Base-by-base conservation (phyloP, 2,113 vertebrate species). In the Platysternon megacephalum region DNA sequence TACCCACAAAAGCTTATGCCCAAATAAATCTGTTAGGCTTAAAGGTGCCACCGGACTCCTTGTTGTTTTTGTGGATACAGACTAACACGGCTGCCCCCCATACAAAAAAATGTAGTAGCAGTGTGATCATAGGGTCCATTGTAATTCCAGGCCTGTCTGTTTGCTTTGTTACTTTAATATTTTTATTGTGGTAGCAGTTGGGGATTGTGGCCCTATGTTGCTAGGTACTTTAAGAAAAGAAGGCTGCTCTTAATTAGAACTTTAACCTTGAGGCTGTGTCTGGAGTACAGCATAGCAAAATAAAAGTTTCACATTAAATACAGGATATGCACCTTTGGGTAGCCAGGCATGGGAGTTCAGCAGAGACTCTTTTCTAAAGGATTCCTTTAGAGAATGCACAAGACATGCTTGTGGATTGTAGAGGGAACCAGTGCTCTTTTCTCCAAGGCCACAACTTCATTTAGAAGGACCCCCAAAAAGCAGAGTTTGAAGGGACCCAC, bases 161-260 rank as follows among this genome's bases (percentile, higher is more conserved):
- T 98, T 96, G 93, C 85, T 90, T 93, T 95, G 94, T 96, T n/a
- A 51, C 1, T 82, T 94, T 89, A 89, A 61, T 89, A 48, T 97
- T 87, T 90, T 56, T 48, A 39, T 93, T 94, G 81, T 58, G 53
- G 92, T 88, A 82, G 89, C 94, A 2, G 0, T 68, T 93, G 92
- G 89, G 86, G 89, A 93, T 95, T 86, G 89, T 93, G 92, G 87
- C 87, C 79, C 88, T 92, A 46, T 79, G 5, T 46, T 91, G 1
- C 19, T 11, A 55, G 53, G 87, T 68, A 26, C 16, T 5, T 72
- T 17, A 6, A 56, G 79, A 91, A 92, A 90, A 91, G 82, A 95
- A 93, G 86, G 89, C 93, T 95, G 93, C 87, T 87, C 86, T 97
- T 97, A 96, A 96, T 98, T 96, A 96, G 89, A 95, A 10, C 89